Percentiles rank a stretch among this genome's conserved stretches.
phyloP scores from a whole-genome alignment of 64 coral and sea anemone genomes.

The Montipora efflorescens region DNA sequence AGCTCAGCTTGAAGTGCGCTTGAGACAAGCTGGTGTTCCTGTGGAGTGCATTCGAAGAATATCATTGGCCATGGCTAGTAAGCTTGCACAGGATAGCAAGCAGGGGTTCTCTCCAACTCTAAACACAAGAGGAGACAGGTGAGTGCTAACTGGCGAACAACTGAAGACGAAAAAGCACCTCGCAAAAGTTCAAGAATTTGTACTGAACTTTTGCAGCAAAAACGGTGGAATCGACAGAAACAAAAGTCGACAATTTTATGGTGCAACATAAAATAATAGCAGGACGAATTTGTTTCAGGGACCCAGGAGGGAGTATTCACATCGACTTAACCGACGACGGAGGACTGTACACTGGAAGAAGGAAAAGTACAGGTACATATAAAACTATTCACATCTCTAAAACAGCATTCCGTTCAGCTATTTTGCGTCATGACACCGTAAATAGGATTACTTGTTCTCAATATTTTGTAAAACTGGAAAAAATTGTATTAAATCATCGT shows the following conservation, averaged over 20 bases:
- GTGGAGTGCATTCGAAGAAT: constrained; percentile 24
- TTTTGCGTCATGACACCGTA: too few species aligned
- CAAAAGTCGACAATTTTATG: not conserved
- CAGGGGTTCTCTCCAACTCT: not conserved
- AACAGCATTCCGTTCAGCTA: too few species aligned
- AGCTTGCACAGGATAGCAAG: not conserved
- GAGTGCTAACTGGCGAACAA: not conserved
- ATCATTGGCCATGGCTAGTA: constrained; percentile 16
- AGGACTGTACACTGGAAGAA: not conserved
- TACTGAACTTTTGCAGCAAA: not conserved
- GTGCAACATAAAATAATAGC: too few species aligned
- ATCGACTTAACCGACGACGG: not conserved
- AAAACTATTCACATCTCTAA: too few species aligned
- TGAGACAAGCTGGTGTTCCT: constrained; percentile 28
- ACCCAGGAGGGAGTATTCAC: constrained; percentile 49
- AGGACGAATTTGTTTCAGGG: not conserved
- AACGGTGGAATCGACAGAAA: too few species aligned
- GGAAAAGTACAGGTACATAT: not conserved
- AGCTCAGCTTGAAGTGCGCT: constrained; percentile 21
- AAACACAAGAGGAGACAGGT: constrained; percentile 21
- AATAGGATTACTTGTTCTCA: too few species aligned
- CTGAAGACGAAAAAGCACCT: not conserved
- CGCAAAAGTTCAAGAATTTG: not conserved
- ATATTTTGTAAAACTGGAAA: too few species aligned
- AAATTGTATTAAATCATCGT: too few species aligned